A percentile compares a stretch with the other conserved stretches of the same genome.
These are phyloP conservation scores for Myotis pilosus DNA, from an alignment of 2,797 vertebrate species.

Conservation along the genomic window DNA sequence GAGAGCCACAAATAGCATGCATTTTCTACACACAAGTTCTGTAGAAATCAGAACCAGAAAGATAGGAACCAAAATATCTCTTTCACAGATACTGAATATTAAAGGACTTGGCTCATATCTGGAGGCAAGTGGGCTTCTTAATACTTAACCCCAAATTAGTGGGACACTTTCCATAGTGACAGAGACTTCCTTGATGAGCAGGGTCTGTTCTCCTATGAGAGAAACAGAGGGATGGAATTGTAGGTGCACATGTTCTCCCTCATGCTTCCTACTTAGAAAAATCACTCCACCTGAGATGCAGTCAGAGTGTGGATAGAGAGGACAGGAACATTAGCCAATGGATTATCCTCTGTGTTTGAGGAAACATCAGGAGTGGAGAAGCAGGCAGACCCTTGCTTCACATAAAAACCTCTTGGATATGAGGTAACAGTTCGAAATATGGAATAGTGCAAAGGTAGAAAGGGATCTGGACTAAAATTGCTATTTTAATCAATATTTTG, in stretches of 20 bases:
- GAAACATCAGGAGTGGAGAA: not conserved
- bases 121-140: not conserved
- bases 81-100: not conserved
- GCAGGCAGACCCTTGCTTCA: not conserved
- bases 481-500: constrained; percentile 2
- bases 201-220: not conserved
- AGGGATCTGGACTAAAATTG: not conserved
- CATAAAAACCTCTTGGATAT: not conserved
- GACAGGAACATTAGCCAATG: not conserved
- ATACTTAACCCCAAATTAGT: not conserved
- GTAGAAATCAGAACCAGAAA: not conserved
- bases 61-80: not conserved
- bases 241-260: not conserved
- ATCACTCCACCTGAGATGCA: not conserved
- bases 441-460: not conserved
- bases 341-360: fast-evolving
- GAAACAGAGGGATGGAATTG: not conserved
- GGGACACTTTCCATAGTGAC: not conserved
- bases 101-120: not conserved
- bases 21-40: not conserved
- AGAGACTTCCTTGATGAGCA: not conserved
- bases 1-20: not conserved
- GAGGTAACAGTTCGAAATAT: not conserved
- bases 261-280: not conserved
- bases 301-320: not conserved